Percentiles rank a stretch among this genome's conserved stretches.
Evolutionary conservation across 2,797 vertebrate species (phyloP).

Genomic region (Notolabrus celidotus): DNA sequence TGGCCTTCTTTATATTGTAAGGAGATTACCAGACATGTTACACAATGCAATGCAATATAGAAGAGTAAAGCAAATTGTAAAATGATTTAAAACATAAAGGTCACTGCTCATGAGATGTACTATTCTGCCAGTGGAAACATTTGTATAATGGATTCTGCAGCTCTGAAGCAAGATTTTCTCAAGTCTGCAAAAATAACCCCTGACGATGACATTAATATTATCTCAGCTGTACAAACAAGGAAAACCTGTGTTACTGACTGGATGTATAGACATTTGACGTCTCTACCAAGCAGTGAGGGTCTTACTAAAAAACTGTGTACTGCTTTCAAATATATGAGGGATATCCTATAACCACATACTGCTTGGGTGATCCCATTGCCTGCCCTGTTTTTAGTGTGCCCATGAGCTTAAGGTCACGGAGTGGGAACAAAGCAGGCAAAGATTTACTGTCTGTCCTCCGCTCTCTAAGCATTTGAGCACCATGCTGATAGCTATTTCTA

Average conservation of each 20-base stretch:
- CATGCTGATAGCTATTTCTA: too few species aligned
- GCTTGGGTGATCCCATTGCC: neutral
- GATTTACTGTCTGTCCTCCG: neutral
- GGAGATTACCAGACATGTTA: constrained; percentile 27
- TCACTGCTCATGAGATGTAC: constrained; percentile 19
- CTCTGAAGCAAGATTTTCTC: neutral
- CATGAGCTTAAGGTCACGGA: neutral
- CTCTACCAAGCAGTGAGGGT: neutral
- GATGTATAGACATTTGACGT: neutral
- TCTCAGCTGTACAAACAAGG: neutral
- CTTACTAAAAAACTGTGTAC: neutral
- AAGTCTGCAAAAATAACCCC: neutral
- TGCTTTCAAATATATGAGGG: neutral
- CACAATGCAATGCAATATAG: constrained; percentile 13
- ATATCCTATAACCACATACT: neutral
- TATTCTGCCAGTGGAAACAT: constrained; percentile 19
- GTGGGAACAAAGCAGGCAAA: neutral
- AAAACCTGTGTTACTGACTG: neutral
- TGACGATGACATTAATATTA: neutral
- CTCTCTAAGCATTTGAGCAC: too few species aligned
- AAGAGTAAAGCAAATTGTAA: constrained; percentile 16
- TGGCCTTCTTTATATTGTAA: constrained; percentile 14
- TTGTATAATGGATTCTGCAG: neutral
- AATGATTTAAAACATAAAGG: constrained; percentile 46
- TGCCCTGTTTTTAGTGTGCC: neutral